Percentiles rank a stretch among this genome's conserved stretches.
Conservation (phyloP, 2,113 vertebrate genomes). For the Aptenodytes patagonicus region DNA sequence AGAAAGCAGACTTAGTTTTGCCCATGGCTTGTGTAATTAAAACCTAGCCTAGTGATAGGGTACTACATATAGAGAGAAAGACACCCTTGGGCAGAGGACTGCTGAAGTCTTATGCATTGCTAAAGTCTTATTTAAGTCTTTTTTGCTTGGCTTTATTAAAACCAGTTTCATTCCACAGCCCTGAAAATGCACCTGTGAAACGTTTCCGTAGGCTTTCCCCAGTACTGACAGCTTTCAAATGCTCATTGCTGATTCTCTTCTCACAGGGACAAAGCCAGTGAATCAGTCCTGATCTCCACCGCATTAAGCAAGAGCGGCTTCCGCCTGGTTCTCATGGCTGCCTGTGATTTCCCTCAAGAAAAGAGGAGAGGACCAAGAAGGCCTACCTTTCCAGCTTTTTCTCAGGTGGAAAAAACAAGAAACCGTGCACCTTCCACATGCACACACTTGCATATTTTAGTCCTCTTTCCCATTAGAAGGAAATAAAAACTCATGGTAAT, state of each 20-base stretch:
- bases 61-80: background rate
- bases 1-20: constrained; percentile 38
- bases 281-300: background rate
- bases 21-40: constrained; percentile 50
- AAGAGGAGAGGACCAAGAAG: background rate
- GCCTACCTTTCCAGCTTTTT: background rate
- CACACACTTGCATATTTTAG: background rate
- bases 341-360: background rate
- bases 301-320: background rate
- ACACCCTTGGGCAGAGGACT: constrained; percentile 1
- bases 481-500: background rate
- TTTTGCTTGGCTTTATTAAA: constrained; percentile 43
- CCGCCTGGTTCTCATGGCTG: background rate
- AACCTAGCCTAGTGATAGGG: constrained; percentile 21
- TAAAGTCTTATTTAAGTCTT: constrained; percentile 20
- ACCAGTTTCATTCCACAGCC: background rate
- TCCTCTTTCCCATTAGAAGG: background rate
- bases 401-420: background rate
- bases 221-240: background rate
- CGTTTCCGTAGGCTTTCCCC: background rate
- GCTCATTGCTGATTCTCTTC: background rate
- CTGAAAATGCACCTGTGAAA: background rate
- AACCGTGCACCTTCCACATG: background rate
- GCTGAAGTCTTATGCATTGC: background rate
- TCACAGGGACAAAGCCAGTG: background rate